Evolutionary conservation across 2,888 invertebrate genomes (phyloP), one percentile per base, ranked within the genome.

Genomic region (Girardia tigrina): DNA sequence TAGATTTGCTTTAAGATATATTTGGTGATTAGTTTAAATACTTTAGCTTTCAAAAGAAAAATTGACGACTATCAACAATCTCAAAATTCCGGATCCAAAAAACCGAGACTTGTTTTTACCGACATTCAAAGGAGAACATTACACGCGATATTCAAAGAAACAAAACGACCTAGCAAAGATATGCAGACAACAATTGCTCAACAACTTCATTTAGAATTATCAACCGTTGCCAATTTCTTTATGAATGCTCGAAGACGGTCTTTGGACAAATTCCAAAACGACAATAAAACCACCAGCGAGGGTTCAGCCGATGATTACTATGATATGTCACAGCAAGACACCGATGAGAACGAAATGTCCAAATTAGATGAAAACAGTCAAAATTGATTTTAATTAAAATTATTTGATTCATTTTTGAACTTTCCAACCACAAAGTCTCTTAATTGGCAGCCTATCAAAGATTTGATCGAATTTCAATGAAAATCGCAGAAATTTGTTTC

Each of bases 91-190:
- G 56, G 56, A 56, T 56, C 42, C n/a, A 98, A 98, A 89, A 98
- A 97, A 87, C 97, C 98, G 80, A 91, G 98, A 84, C 90, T 99
- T 87, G 98, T 98, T 86, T 98, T 98, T 89, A 98, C 98, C 84
- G 98, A 98, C 88, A 91, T 98, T 83, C 98, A 98, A 88, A 90
- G 98, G 86, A 91, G 97, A 88, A 98, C 98, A 85, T 90, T 98
- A 86, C 95, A 97, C 89, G 97, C 95, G 88, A 97, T 97, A 89
- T 97, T 97, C 90, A 97, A 97, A 92, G 95, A 97, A 88, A 97
- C 95, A 78, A 97, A 97, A 86, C 88, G 97, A 86, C 97, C 97
- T 80, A 94, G 94, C 80, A 97, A 97, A 87, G 97, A 97, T 87
- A 97, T 97, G 95, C 97, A 97, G 87, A 94, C 94, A 82, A 95